These are phyloP conservation scores for Charaxes varanes DNA, from an alignment of 1,140 invertebrate species.

Conservation along the genomic window DNA sequence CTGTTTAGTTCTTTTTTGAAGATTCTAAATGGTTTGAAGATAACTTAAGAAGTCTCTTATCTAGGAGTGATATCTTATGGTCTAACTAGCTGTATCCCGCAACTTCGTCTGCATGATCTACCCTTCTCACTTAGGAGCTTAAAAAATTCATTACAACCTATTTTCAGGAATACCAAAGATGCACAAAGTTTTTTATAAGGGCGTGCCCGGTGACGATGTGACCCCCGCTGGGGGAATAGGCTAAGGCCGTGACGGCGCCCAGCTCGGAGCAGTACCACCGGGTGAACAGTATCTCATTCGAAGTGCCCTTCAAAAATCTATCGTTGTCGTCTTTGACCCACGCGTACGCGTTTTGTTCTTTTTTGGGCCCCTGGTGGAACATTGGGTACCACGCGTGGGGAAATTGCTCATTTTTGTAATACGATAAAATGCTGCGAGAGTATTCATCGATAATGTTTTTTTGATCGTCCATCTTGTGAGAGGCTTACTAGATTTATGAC, in stretches of 20 bases:
- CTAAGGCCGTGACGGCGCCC: slow-evolving; percentile 45
- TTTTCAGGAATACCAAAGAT: too few relatives aligned
- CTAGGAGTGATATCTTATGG: too few relatives aligned
- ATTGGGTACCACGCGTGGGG: slow-evolving; percentile 48
- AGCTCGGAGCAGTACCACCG: slow-evolving; percentile 50
- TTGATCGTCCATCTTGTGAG: slow-evolving; percentile 30
- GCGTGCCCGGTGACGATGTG: slow-evolving; percentile 56
- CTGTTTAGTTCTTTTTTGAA: too few relatives aligned
- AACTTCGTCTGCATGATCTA: too few relatives aligned
- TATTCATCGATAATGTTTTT: slow-evolving; percentile 37
- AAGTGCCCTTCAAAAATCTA: slow-evolving; percentile 40
- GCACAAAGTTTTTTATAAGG: too few relatives aligned
- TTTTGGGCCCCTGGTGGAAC: slow-evolving; percentile 34
- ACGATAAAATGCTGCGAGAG: slow-evolving; percentile 24
- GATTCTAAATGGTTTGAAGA: too few relatives aligned
- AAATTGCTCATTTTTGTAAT: slow-evolving; percentile 40
- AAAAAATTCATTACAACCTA: too few relatives aligned
- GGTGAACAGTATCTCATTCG: slow-evolving; percentile 44
- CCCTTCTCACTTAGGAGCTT: too few relatives aligned
- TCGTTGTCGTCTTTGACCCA: slow-evolving; percentile 49
- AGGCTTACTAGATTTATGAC: slow-evolving; percentile 31
- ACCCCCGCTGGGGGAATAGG: slow-evolving; percentile 42
- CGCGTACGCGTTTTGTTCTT: slow-evolving; percentile 17
- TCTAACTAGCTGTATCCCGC: too few relatives aligned
- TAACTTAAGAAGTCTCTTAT: too few relatives aligned